A percentile compares a stretch with the other conserved stretches of the same genome.
These are phyloP conservation scores for Platyura marginata DNA, from an alignment of 1,140 invertebrate species.

Conservation along the genomic window DNA sequence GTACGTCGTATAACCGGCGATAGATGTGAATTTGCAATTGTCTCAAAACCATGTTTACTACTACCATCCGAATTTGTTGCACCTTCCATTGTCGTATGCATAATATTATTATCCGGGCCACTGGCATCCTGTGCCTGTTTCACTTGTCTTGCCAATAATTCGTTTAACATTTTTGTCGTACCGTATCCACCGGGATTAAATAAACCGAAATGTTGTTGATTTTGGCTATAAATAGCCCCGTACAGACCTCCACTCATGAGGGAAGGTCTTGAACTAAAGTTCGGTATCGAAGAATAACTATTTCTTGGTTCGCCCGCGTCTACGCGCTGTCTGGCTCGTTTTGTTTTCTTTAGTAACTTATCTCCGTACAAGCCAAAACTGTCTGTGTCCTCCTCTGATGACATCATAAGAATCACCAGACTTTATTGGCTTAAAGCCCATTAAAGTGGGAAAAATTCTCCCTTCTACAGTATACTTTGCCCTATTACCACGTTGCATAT, in stretches of 20 bases:
- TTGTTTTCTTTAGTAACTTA: slow-evolving; percentile 73
- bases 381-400: slow-evolving; percentile 84
- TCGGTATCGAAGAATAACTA: slow-evolving; percentile 75
- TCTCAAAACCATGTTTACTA: slow-evolving; percentile 11
- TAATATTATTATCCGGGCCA: slow-evolving; percentile 27
- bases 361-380: slow-evolving; percentile 78
- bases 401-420: slow-evolving; percentile 65
- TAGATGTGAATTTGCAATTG: slow-evolving; percentile 10
- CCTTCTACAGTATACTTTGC: background rate
- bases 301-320: slow-evolving; percentile 86
- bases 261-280: slow-evolving; percentile 64
- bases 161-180: slow-evolving; percentile 69
- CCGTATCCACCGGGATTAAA: slow-evolving; percentile 53
- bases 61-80: slow-evolving; percentile 18
- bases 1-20: slow-evolving; percentile 5
- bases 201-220: slow-evolving; percentile 48
- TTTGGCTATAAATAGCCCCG: slow-evolving; percentile 56
- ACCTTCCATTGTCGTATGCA: slow-evolving; percentile 21
- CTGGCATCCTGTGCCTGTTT: slow-evolving; percentile 46
- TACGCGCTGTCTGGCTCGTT: slow-evolving; percentile 81
- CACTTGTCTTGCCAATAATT: slow-evolving; percentile 55
- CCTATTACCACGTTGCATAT: background rate
- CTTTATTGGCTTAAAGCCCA: slow-evolving; percentile 39
- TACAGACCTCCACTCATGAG: slow-evolving; percentile 67
- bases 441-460: slow-evolving; percentile 16